Evolutionary conservation across 2,797 vertebrate species (phyloP), one percentile per base, ranked within the genome.

Genomic region (Tiaroga cobitis): DNA sequence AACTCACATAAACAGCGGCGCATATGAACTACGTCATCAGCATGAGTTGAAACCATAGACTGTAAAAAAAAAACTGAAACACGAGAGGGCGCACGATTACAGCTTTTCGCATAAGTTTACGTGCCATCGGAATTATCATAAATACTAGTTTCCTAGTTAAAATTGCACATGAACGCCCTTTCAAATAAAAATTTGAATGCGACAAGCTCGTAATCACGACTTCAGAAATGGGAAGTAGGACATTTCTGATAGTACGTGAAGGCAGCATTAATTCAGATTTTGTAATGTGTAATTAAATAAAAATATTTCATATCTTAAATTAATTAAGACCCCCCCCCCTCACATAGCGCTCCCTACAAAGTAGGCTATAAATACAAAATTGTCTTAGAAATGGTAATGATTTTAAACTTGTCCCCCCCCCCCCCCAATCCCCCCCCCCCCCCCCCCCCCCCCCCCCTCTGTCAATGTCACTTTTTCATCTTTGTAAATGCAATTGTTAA

Each of bases 1-100:
- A 24, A 72, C 81, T 72, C 75, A 41, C 65, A 61, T 80, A 72
- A 85, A 80, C 77, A 46, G 54, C 68, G 76, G 39, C 76, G 83
- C 83, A 21, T n/a, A 9, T 39, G 54, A 73, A 6, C 19, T 18
- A n/a, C 76, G 83, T 85, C 76, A 85, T 73, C 83, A 65, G n/a
- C 41, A 8, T 26, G 68, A 29, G 83, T 3, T 3, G n/a, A 83
- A 73, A 51, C 19, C 6, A 13, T 4, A 4, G 19, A 3, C 19
- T 16, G 19, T 43, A 8, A 16, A 16, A 49, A 16, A 49, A 49
- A 49, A 16, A 16, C 2, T 13, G 5, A 46, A 26, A 59, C 83
- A 49, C 51, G 3, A 80, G 67, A 85, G 76, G 83, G 39, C 76
- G 46, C 37, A 10, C 61, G 51, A 41, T n/a, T 5, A 73, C 54